Conservation (phyloP, 2,797 vertebrate species). For the Sylvilagus floridanus region DNA sequence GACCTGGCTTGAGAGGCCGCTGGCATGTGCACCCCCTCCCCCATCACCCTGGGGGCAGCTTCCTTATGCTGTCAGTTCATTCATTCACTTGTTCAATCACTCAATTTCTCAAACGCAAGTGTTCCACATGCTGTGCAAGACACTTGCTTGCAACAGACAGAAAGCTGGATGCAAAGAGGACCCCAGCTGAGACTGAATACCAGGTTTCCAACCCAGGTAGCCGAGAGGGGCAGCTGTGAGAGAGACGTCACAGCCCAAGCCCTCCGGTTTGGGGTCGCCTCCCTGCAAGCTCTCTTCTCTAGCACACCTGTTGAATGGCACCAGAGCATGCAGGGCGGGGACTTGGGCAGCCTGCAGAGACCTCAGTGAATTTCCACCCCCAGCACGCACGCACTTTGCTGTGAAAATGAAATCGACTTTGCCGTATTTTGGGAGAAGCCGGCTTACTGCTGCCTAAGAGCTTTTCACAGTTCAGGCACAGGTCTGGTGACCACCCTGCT, state of each 20-base stretch:
- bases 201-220: conserved; percentile 1
- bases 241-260: background rate
- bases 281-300: background rate
- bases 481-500: background rate
- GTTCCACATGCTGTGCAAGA: background rate
- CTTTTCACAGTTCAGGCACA: background rate
- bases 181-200: conserved; percentile 16
- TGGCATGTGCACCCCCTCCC: fast-evolving
- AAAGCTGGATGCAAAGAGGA: background rate
- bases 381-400: conserved; percentile 67
- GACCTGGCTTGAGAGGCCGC: background rate
- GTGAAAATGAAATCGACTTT: conserved; percentile 73
- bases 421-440: conserved; percentile 52
- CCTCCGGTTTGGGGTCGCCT: conserved; percentile 17
- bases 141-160: background rate
- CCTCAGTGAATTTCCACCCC: conserved; percentile 61
- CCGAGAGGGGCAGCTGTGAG: background rate
- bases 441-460: conserved; percentile 32
- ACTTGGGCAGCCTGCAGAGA: conserved; percentile 47
- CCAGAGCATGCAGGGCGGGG: conserved; percentile 51
- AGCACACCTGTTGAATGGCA: conserved; percentile 64
- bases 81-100: background rate
- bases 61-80: background rate
- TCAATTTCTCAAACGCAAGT: background rate
- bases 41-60: background rate